Percentiles rank a stretch among this genome's conserved stretches.
These are phyloP conservation scores for Sogatella furcifera DNA, from an alignment of 1,140 invertebrate species.

Conservation along the genomic window DNA sequence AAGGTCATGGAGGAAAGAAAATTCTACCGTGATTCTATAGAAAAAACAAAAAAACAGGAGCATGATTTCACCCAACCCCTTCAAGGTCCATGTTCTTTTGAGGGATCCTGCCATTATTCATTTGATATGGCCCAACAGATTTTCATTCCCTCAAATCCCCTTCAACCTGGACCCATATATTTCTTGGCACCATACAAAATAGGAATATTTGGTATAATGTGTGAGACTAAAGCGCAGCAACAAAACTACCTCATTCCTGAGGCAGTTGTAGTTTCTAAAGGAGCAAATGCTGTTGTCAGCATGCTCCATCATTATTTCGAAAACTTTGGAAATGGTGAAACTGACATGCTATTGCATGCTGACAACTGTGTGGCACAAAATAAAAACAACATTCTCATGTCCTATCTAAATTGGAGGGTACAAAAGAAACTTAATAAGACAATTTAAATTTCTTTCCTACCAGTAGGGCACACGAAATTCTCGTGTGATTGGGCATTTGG, in stretches of 20 bases:
- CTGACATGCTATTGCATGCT: slow-evolving; percentile 10
- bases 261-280: slow-evolving; percentile 5
- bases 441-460: not conserved
- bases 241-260: slow-evolving; percentile 17
- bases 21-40: not conserved
- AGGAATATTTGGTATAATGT: slow-evolving; percentile 14
- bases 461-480: slow-evolving; percentile 5
- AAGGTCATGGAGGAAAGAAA: slow-evolving; percentile 2
- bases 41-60: not conserved
- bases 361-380: slow-evolving; percentile 18
- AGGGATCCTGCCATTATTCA: slow-evolving; percentile 10
- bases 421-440: not conserved
- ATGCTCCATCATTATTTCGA: slow-evolving; percentile 16
- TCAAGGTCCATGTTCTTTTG: not conserved
- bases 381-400: slow-evolving; percentile 13
- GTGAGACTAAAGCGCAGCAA: slow-evolving; percentile 9
- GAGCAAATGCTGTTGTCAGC: slow-evolving; percentile 16
- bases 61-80: not conserved
- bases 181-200: slow-evolving; percentile 16
- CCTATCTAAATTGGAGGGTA: not conserved
- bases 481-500: slow-evolving; percentile 11
- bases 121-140: slow-evolving; percentile 15
- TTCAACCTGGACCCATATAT: slow-evolving; percentile 15
- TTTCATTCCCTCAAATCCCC: slow-evolving; percentile 9
- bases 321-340: slow-evolving; percentile 6